Evolutionary conservation across 2,797 vertebrate genomes (phyloP), one percentile per base, ranked within the genome.

Genomic region (Falco biarmicus): DNA sequence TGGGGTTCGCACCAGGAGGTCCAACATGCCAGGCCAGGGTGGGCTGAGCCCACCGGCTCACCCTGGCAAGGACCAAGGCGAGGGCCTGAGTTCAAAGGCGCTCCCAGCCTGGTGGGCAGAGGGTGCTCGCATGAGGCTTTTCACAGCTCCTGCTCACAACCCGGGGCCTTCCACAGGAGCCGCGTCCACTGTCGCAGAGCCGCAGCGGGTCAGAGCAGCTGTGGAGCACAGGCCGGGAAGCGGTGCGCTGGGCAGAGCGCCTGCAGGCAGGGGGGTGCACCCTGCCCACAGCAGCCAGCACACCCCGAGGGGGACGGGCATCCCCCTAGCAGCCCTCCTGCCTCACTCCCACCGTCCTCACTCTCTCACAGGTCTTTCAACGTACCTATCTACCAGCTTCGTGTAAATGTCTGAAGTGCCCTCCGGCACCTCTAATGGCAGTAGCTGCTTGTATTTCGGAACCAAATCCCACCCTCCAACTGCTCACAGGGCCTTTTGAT

Each of bases 201-300:
- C 25, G 25, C 75, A 2, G 41, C 9, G 66, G 61, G 7, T 12
- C 12, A 9, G 69, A 18, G 47, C 89, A 39, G 29, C 5, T 3
- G 2, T 26, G 1, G 1, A 41, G 28, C 4, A 2, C 50, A 6
- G 15, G 54, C 61, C 26, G 48, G 43, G 80, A 13, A 57, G 37
- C 31, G 0, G 0, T 1, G 7, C 2, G 8, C 11, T 2, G 0
- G 20, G 1, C 1, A 12, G n/a, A 15, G 32, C 31, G 32, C 29
- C 29, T 1, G 9, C 43, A 6, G 47, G 31, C 64, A 32, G 31
- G 26, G 26, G 48, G 64, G 14, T 22, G 18, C 61, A 16, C 51
- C n/a, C 32, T 54, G 54, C 18, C 29, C 11, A 3, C 48, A 34
- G 5, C 61, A 29, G 43, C 5, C 57, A n/a, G 78, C 61, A 39